Conservation (phyloP, 2,888 invertebrate species). For the Ichneumon xanthorius region DNA sequence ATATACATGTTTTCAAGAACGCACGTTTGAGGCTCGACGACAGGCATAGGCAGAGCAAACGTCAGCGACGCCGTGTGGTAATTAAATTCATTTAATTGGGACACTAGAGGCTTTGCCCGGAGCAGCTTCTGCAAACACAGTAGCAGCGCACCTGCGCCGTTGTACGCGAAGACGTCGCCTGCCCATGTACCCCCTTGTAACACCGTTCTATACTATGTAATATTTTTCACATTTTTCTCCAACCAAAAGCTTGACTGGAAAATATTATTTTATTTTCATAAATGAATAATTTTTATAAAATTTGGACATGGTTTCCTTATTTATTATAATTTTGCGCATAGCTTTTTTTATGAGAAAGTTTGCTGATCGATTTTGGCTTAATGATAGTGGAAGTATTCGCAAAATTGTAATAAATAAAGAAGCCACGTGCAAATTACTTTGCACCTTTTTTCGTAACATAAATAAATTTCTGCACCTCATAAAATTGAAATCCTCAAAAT, state of each 20-base stretch:
- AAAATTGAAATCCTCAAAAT: no score
- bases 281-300: background rate
- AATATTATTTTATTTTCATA: background rate
- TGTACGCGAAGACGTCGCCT: no score
- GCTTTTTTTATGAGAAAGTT: no score
- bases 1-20: slow-evolving; percentile 14
- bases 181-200: no score
- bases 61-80: slow-evolving; percentile 57
- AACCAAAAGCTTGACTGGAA: background rate
- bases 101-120: slow-evolving; percentile 46
- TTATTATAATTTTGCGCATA: no score
- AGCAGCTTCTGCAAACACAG: slow-evolving; percentile 70
- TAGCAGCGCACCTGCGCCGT: slow-evolving; percentile 67
- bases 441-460: no score
- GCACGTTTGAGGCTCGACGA: slow-evolving; percentile 28
- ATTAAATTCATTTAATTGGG: slow-evolving; percentile 74
- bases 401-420: no score
- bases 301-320: no score
- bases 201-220: background rate
- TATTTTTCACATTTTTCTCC: background rate
- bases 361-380: no score
- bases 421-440: no score
- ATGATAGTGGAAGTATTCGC: no score
- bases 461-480: no score
- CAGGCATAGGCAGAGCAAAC: slow-evolving; percentile 34